Evolutionary conservation across 2,113 vertebrate genomes (phyloP), one percentile per base, ranked within the genome.

Genomic region (Choloepus hoffmanni): DNA sequence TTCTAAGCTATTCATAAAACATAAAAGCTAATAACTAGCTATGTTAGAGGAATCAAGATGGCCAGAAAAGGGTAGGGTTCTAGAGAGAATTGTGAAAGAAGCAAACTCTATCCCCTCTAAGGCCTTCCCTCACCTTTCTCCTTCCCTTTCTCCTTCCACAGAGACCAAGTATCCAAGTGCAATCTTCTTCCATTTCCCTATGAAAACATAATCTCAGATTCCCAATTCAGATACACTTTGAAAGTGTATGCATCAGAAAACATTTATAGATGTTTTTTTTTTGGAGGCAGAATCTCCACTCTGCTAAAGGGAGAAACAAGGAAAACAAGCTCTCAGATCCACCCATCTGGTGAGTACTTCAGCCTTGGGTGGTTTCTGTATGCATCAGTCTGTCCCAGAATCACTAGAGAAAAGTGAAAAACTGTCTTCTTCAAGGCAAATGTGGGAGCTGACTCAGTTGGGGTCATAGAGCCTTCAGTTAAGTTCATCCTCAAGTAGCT

Each of bases 241-340:
- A 86, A 96, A 96, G 81, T 74, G 68, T n/a, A 62, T 30, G 62
- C 3, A 72, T 36, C 24, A 67, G 50, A 82, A 89, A 55, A 63
- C 3, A 8, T 30, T 48, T 26, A 68, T 19, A 82, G 68, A 93
- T 85, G 30, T 36, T 2, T 62, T 88, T 93, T 60, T 88, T 73
- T 58, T 43, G 43, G 82, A 90, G 13, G 12, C 7, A 15, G 10
- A 63, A 92, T 23, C 48, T 92, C 72, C 78, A 58, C 19, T 90
- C 18, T 40, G 67, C 58, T 83, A 58, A 78, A 28, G 50, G 50
- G 72, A 30, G 73, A 67, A 96, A 91, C n/a, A 21, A 72, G 68
- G 81, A 36, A 82, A 92, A 10, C 28, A 65, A 26, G 53, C 10
- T 73, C 23, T 77, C 62, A 79, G 48, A 67, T 40, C 70, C 23